Base-by-base conservation (phyloP, 2,888 invertebrate species). In the Napeogenes inachia region DNA sequence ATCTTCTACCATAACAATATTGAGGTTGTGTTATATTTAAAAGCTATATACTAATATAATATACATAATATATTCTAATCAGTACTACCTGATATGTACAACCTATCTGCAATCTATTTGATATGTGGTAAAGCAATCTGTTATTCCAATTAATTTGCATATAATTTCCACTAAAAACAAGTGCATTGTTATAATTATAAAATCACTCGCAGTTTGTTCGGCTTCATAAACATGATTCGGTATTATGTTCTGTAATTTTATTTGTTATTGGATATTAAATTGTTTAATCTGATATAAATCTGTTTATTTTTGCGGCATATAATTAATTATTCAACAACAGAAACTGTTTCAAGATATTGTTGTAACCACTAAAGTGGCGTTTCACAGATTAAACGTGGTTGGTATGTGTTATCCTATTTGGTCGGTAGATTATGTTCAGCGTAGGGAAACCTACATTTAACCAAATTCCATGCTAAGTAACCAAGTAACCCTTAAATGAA, bases 101-200 rank as follows among this genome's bases (percentile, higher is more conserved):
- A 32, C 42, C 56, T 54, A 54, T 59, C 46, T 46, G 46, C 46
- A 54, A 59, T 54, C 8, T 30, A 50, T 30, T 50, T 47, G 47
- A n/a, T 50, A 50, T 10, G 50, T 50, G 50, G 50, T 50, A 2
- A 4, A 30, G 30, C 50, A 50, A 42, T 42, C 42, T 42, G 30
- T 30, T 30, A 50, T 50, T 50, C 21, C 21, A 21, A 63, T 63
- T 63, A 66, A 68, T 70, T 67, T 66, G 61, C 67, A 71, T 71
- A 64, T 63, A 65, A 63, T 70, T 70, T 66, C 54, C 54, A 56
- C 59, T 67, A 62, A 67, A 64, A 64, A 64, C 64, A 59, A 59
- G 58, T 61, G 50, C 56, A 53, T 59, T 57, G 46, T 46, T 54
- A 59, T 64, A 60, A 66, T 66, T 64, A 61, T 64, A 62, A 58